Percentiles rank a stretch among this genome's conserved stretches.
phyloP scores from a whole-genome alignment of 2,797 vertebrate species.

The Spatula versicolor region DNA sequence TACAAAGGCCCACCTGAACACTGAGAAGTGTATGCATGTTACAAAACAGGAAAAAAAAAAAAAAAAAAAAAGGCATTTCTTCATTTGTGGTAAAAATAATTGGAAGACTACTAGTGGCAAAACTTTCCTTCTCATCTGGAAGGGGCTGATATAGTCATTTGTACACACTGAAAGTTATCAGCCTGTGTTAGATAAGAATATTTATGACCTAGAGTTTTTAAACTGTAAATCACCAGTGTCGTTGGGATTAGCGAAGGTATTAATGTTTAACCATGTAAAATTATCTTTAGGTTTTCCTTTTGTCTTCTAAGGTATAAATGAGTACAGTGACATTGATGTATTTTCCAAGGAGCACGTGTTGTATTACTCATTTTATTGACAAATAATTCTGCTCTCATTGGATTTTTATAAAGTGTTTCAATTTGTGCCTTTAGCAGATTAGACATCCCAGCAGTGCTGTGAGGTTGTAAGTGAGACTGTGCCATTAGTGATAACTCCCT shows the following conservation, averaged over 20 bases:
- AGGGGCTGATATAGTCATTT: background rate
- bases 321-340: slow-evolving; percentile 11
- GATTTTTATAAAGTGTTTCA: background rate
- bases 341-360: background rate
- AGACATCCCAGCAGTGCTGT: background rate
- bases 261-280: slow-evolving; percentile 27
- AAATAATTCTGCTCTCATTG: background rate
- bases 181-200: slow-evolving; percentile 6
- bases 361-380: background rate
- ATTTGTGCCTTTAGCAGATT: background rate
- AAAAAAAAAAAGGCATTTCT: background rate
- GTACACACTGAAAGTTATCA: background rate
- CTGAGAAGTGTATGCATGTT: background rate
- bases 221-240: slow-evolving; percentile 18
- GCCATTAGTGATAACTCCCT: background rate
- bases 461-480: background rate
- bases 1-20: background rate
- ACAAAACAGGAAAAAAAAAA: background rate
- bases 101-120: background rate
- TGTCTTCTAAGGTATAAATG: slow-evolving; percentile 6
- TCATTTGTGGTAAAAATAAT: slow-evolving; percentile 7
- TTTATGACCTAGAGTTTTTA: slow-evolving; percentile 28
- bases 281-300: slow-evolving; percentile 9
- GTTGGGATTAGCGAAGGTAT: slow-evolving; percentile 30
- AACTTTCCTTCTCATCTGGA: background rate